Percentiles rank a stretch among this genome's conserved stretches.
Conservation (phyloP, 2,888 invertebrate species). For the Spodoptera picta region DNA sequence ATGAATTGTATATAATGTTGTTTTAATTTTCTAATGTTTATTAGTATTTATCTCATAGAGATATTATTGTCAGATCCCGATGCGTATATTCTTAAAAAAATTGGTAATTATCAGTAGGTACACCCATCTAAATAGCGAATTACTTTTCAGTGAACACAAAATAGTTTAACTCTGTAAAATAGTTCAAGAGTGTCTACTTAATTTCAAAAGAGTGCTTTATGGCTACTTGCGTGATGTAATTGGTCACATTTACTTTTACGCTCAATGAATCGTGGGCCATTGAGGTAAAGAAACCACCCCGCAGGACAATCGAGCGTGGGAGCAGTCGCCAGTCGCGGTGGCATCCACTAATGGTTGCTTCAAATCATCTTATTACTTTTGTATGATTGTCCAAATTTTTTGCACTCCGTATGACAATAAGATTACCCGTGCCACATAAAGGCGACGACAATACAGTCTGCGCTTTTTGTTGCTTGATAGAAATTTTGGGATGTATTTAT, state of each 20-base stretch:
- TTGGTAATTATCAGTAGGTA: neutral
- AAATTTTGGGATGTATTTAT: slow-evolving; percentile 41
- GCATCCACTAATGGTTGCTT: slow-evolving; percentile 79
- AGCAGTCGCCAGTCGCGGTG: slow-evolving; percentile 76
- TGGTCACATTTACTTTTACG: slow-evolving; percentile 44
- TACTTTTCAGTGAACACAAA: slow-evolving; percentile 8
- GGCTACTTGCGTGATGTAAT: slow-evolving; percentile 44
- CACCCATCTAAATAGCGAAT: slow-evolving; percentile 5
- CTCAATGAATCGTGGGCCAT: slow-evolving; percentile 52
- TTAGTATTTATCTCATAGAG: slow-evolving; percentile 26
- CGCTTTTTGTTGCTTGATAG: slow-evolving; percentile 66
- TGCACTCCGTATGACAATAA: slow-evolving; percentile 66
- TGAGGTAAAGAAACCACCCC: slow-evolving; percentile 69
- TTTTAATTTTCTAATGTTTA: slow-evolving; percentile 7
- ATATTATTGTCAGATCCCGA: slow-evolving; percentile 6
- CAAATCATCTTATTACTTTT: slow-evolving; percentile 83
- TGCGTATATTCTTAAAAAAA: slow-evolving; percentile 7
- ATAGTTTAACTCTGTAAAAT: slow-evolving; percentile 4
- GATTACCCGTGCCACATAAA: slow-evolving; percentile 56
- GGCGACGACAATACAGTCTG: slow-evolving; percentile 61
- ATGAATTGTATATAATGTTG: slow-evolving; percentile 1
- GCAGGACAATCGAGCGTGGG: slow-evolving; percentile 79
- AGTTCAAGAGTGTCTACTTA: slow-evolving; percentile 3
- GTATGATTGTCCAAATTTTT: slow-evolving; percentile 79
- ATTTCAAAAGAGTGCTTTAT: slow-evolving; percentile 31